Evolutionary conservation across 2,888 invertebrate genomes (phyloP).

Genomic region (Nipponacmea schrenckii): DNA sequence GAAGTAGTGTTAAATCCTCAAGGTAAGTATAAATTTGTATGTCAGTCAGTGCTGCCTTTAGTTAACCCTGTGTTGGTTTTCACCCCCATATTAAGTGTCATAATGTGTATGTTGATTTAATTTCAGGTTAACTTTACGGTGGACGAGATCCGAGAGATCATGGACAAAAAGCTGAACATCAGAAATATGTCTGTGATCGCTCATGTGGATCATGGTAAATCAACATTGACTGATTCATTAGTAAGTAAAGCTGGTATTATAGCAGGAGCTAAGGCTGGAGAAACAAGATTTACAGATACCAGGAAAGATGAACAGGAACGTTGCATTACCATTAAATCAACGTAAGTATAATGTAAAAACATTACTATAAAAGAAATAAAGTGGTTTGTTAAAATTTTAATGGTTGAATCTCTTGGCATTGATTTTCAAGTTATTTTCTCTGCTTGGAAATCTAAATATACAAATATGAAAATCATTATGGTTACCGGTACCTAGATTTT

Average conservation of each 20-base stretch:
- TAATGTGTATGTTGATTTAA: no score
- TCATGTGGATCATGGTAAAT: conserved; percentile 99
- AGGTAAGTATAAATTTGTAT: no score
- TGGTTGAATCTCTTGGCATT: background rate
- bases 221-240: conserved; percentile 98
- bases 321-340: conserved; percentile 99
- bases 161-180: conserved; percentile 99
- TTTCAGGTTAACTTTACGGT: conserved; percentile 99
- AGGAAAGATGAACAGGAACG: conserved; percentile 99
- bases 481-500: background rate
- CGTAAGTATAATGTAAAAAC: conserved; percentile 76
- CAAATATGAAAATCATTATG: background rate
- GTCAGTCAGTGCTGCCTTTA: no score
- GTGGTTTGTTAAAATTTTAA: background rate
- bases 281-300: conserved; percentile 98
- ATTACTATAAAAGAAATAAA: background rate
- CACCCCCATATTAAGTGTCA: no score
- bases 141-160: conserved; percentile 99
- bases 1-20: no score
- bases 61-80: no score
- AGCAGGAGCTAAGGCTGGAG: conserved; percentile 97
- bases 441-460: background rate
- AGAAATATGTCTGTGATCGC: conserved; percentile 99
- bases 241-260: conserved; percentile 99
- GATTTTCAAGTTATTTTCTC: background rate